Evolutionary conservation across 2,113 vertebrate genomes (phyloP), one percentile per base, ranked within the genome.

Genomic region (Paedocypris sp.): DNA sequence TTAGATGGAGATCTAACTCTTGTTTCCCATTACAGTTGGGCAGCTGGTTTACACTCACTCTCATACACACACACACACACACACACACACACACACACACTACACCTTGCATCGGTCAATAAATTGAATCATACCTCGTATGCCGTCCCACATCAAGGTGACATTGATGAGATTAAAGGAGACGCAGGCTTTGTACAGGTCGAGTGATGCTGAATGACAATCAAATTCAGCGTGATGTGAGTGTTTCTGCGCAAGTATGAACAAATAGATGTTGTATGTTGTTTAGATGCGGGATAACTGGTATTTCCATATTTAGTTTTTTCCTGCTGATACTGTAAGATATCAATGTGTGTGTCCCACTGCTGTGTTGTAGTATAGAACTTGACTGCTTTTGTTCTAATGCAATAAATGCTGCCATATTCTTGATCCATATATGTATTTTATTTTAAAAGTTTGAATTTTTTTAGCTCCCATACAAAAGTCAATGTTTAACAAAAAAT

Each of bases 1-100:
- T 63, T 23, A 68, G 52, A 68, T 59, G 56, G 19, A 58, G 52
- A 51, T 58, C 38, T 63, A 26, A 62, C 36, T 62, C 25, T n/a
- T 13, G 12, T 46, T n/a, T 25, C 10, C 32, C 29, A n/a, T 32
- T 31, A 35, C 29, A 53, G 29, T 53, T 33, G 49, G 41, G 5
- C 49, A 13, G 23, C 26, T 12, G 20, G 8, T 13, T 5, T 28
- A 51, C 22, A 12, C n/a, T 18, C 54, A 52, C 31, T 46, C 19
- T 32, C 22, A 58, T 31, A 36, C 48, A 47, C 23, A 51, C 23
- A n/a, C 9, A 29, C 26, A 15, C 32, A 11, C 20, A 8, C 36
- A 51, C 22, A 12, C n/a, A 29, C 54, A 52, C 31, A 54, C 19
- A 41, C 22, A 58, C 38, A 36, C 48, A 47, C 23, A 51, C 23